These are phyloP conservation scores for Chaetodon auriga DNA, from an alignment of 2,113 vertebrate species.

Conservation along the genomic window DNA sequence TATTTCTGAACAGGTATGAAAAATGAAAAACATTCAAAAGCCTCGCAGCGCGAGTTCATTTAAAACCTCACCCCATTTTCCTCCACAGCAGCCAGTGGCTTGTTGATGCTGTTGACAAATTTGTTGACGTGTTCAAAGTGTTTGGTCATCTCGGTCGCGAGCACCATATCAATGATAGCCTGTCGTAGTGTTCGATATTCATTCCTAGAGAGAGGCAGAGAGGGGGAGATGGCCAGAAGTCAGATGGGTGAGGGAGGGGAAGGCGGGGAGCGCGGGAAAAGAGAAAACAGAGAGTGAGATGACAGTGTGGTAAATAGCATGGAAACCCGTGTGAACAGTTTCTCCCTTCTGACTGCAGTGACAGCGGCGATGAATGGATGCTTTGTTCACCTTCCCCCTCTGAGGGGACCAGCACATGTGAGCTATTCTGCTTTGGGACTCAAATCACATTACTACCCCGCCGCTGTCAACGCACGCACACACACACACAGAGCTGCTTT, in stretches of 20 bases:
- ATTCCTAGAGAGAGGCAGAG: slow-evolving; percentile 83
- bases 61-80: slow-evolving; percentile 90
- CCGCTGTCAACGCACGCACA: slow-evolving; percentile 47
- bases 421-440: slow-evolving; percentile 76
- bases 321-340: slow-evolving; percentile 72
- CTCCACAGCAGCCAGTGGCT: slow-evolving; percentile 92
- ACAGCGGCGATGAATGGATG: slow-evolving; percentile 77
- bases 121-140: slow-evolving; percentile 99
- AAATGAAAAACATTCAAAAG: not conserved
- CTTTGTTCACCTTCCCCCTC: slow-evolving; percentile 75
- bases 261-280: not conserved
- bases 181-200: slow-evolving; percentile 96
- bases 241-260: slow-evolving; percentile 8
- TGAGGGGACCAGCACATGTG: slow-evolving; percentile 73
- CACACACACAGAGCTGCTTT: slow-evolving; percentile 45
- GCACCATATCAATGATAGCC: slow-evolving; percentile 97
- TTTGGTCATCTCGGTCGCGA: slow-evolving; percentile 99
- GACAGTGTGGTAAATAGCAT: slow-evolving; percentile 68
- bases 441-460: slow-evolving; percentile 76
- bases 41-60: not conserved
- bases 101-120: slow-evolving; percentile 98
- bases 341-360: slow-evolving; percentile 69
- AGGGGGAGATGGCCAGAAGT: not conserved
- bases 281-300: slow-evolving; percentile 39
- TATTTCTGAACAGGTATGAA: slow-evolving; percentile 18